phyloP scores from a whole-genome alignment of 2,797 vertebrate genomes.

The Crypturellus tataupa region DNA sequence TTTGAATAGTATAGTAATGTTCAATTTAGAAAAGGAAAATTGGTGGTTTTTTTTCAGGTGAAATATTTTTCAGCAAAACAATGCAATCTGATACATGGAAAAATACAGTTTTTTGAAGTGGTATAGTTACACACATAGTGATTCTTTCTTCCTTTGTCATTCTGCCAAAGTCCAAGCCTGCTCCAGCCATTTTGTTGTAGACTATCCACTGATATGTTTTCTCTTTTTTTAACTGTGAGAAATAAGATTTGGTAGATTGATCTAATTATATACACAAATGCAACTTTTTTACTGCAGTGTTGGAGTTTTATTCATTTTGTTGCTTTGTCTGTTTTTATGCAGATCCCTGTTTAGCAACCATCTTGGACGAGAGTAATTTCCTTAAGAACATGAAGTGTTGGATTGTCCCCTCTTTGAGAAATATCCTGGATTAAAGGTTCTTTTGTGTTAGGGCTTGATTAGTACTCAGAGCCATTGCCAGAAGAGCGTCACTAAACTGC shows the following conservation, averaged over 20 bases:
- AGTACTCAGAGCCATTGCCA: too few species aligned
- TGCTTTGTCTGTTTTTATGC: not conserved
- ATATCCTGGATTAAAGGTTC: not conserved
- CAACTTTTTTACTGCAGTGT: not conserved
- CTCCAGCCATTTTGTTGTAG: not conserved
- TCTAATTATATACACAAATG: not conserved
- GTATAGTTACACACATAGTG: rapidly evolving
- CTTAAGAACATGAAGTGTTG: too few species aligned
- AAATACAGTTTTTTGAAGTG: not conserved
- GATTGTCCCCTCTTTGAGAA: too few species aligned
- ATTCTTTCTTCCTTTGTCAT: not conserved
- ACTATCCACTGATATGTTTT: not conserved
- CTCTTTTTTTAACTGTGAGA: not conserved
- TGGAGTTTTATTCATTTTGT: not conserved
- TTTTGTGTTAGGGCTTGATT: not conserved
- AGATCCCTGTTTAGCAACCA: not conserved
- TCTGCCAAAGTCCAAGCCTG: not conserved
- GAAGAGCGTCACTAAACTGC: too few species aligned
- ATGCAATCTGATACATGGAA: not conserved
- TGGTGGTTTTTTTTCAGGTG: not conserved
- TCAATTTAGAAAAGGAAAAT: not conserved
- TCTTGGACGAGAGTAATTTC: not conserved
- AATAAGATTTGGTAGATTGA: not conserved
- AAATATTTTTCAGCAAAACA: not conserved
- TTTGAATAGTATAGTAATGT: not conserved